These are phyloP conservation scores for Athene noctua DNA, from an alignment of 2,113 vertebrate species.

Conservation along the genomic window DNA sequence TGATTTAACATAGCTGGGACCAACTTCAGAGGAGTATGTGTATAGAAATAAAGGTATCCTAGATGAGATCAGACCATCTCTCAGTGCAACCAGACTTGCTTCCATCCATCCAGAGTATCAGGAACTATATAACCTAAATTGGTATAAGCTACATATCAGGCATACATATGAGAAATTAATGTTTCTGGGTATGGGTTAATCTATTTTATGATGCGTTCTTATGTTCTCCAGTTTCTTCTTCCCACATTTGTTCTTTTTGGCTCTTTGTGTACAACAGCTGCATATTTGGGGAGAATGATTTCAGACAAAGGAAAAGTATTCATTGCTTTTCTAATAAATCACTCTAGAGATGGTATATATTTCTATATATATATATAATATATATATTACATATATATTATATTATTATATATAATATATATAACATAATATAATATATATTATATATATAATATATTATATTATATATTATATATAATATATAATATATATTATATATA, in stretches of 20 bases:
- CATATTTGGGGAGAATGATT: not conserved
- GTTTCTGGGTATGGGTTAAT: not conserved
- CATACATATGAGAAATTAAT: not conserved
- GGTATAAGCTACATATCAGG: not conserved
- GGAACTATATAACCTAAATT: not conserved
- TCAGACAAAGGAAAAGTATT: not conserved
- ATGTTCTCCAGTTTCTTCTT: slow-evolving; percentile 32
- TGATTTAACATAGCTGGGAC: not conserved
- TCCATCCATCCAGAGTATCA: not conserved
- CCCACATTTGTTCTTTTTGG: slow-evolving; percentile 19
- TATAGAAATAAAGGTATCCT: not conserved
- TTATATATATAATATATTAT: too few relatives aligned
- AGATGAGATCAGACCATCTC: not conserved
- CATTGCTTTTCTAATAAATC: not conserved
- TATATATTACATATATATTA: too few relatives aligned
- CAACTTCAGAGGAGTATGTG: not conserved
- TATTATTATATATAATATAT: too few relatives aligned
- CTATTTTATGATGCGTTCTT: not conserved
- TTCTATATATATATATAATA: too few relatives aligned
- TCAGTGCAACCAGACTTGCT: not conserved
- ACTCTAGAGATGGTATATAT: not conserved
- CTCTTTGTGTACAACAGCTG: slow-evolving; percentile 1
- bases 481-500: too few relatives aligned
- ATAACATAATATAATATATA: too few relatives aligned
- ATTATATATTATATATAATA: too few relatives aligned